These are phyloP conservation scores for Benthosema pterotum DNA, from an alignment of 2,797 vertebrate genomes.

Conservation along the genomic window DNA sequence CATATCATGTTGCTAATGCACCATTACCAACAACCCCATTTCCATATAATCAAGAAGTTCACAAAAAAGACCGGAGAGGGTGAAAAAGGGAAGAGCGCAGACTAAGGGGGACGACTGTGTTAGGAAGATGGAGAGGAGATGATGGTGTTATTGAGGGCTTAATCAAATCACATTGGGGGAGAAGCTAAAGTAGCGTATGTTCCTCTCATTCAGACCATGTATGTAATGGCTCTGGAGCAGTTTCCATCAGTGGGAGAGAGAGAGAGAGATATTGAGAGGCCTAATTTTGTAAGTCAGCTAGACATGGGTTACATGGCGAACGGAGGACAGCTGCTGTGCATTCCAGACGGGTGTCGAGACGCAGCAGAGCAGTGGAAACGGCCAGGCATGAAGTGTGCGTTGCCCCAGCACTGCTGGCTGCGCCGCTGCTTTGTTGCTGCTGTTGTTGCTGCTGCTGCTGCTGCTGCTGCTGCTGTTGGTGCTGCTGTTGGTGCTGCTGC, in stretches of 20 bases:
- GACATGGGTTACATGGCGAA: conserved; percentile 67
- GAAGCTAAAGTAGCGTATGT: conserved; percentile 43
- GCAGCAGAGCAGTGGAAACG: conserved; percentile 67
- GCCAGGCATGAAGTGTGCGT: conserved; percentile 62
- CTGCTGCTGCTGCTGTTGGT: too few relatives aligned
- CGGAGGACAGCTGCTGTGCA: conserved; percentile 78
- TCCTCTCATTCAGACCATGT: conserved; percentile 38
- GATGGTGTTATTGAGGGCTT: conserved; percentile 43
- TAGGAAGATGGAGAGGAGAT: conserved; percentile 41
- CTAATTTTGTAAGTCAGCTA: conserved; percentile 68
- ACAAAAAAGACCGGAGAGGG: neutral
- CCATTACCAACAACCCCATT: too few relatives aligned
- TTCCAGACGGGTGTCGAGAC: conserved; percentile 77
- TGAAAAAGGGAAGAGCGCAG: neutral
- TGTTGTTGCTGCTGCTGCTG: too few relatives aligned
- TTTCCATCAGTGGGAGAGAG: conserved; percentile 29
- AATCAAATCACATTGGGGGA: conserved; percentile 64
- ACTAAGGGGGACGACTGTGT: conserved; percentile 4
- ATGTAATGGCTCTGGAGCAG: conserved; percentile 25
- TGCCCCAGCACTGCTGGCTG: conserved; percentile 56
- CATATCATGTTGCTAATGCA: too few relatives aligned
- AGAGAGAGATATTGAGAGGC: conserved; percentile 47
- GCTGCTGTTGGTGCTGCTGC: too few relatives aligned
- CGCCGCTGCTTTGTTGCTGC: too few relatives aligned
- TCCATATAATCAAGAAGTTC: too few relatives aligned